phyloP scores from a whole-genome alignment of 1,140 invertebrate species.

The Matsumurasca onukii region DNA sequence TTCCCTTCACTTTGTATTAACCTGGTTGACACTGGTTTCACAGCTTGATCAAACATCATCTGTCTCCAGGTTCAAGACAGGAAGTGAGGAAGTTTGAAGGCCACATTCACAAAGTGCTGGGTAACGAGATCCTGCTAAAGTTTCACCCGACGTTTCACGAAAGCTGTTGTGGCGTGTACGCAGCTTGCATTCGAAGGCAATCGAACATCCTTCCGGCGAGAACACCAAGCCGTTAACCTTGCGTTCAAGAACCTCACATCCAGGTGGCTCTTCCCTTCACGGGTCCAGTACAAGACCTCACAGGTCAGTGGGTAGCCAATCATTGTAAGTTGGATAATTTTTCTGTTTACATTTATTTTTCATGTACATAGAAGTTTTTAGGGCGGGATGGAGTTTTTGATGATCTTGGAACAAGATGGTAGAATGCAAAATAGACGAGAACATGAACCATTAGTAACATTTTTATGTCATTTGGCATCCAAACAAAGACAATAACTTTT shows the following conservation, averaged over 20 bases:
- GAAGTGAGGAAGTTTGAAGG: slow-evolving; percentile 68
- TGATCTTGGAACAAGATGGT: too few relatives aligned
- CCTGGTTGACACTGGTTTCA: too few relatives aligned
- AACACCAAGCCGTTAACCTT: slow-evolving; percentile 50
- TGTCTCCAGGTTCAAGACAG: slow-evolving; percentile 36
- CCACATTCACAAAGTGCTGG: slow-evolving; percentile 71
- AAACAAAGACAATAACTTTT: too few relatives aligned
- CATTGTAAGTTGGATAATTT: too few relatives aligned
- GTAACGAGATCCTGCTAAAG: slow-evolving; percentile 66
- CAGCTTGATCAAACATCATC: too few relatives aligned
- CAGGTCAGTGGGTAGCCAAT: slow-evolving; percentile 34
- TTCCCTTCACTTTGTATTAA: too few relatives aligned
- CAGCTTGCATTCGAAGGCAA: slow-evolving; percentile 54
- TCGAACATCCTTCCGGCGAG: slow-evolving; percentile 50
- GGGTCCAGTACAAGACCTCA: slow-evolving; percentile 32
- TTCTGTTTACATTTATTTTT: too few relatives aligned
- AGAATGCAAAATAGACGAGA: too few relatives aligned
- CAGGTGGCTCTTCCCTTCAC: slow-evolving; percentile 50
- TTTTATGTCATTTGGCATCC: too few relatives aligned
- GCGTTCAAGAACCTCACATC: slow-evolving; percentile 45
- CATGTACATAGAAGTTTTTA: too few relatives aligned
- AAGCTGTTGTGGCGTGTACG: slow-evolving; percentile 66
- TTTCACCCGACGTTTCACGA: slow-evolving; percentile 71
- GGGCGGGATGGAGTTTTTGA: too few relatives aligned
- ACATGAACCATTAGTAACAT: too few relatives aligned